Percentiles rank a stretch among this genome's conserved stretches.
These are phyloP conservation scores for Myotis planiceps DNA, from an alignment of 2,797 vertebrate genomes.

Conservation along the genomic window DNA sequence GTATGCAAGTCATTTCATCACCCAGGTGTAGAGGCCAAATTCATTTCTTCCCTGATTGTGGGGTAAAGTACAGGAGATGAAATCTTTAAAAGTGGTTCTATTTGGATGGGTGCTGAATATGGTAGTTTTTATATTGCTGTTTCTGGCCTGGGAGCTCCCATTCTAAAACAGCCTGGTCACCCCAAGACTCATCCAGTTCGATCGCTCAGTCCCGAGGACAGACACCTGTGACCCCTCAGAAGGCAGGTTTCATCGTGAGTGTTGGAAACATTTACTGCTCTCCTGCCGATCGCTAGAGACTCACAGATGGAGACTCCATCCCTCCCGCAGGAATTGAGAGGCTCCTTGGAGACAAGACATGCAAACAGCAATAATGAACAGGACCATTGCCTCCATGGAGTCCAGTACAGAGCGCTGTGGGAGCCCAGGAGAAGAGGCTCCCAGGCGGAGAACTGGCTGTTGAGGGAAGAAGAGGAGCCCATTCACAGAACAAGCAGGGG, in stretches of 20 bases:
- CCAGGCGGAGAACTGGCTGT: neutral
- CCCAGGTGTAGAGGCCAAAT: neutral
- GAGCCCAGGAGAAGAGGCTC: neutral
- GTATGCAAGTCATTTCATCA: neutral
- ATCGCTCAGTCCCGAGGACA: neutral
- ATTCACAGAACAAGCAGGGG: neutral
- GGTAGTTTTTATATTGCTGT: neutral
- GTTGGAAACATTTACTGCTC: neutral
- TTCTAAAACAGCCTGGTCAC: neutral
- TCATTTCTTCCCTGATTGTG: neutral
- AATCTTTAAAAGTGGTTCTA: neutral
- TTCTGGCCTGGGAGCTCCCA: neutral
- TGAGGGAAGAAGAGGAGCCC: neutral
- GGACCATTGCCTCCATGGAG: neutral
- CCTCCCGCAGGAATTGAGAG: neutral
- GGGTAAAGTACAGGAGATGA: neutral
- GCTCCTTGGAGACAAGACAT: neutral
- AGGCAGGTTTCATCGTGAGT: neutral
- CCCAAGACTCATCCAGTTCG: neutral
- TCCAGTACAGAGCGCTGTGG: neutral
- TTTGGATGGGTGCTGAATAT: neutral
- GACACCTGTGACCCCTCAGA: neutral
- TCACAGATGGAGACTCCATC: neutral
- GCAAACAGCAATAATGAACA: neutral
- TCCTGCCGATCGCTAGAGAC: neutral